Base-by-base conservation (phyloP, 2,113 vertebrate genomes). In the Sapajus apella region DNA sequence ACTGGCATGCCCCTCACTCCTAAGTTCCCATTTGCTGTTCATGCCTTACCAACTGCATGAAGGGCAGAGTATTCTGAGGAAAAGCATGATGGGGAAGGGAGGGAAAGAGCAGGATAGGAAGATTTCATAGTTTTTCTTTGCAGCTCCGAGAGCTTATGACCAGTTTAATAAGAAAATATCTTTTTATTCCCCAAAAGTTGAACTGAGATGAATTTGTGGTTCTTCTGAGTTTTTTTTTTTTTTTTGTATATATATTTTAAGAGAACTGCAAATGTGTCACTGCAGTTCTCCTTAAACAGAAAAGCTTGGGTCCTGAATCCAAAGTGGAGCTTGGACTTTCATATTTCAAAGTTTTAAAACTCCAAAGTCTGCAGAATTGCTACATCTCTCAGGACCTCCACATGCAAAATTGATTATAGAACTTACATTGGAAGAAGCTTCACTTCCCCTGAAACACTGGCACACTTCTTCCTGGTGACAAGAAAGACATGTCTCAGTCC, bases 21-120 rank as follows among this genome's bases (percentile, higher is more conserved):
- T 87, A 90, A 91, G 90, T 97, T 93, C 88, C 66, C 81, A 96
- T 17, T 97, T 95, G 64, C 45, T 92, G n/a, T 58, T 79, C 80
- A 85, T 68, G 68, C 43, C 64, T 96, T 93, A 56, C 32, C 77
- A 92, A 8, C 27, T 93, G 25, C 40, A 35, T 25, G 23, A 88
- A 94, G 50, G 70, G 17, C 25, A 25, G 47, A 66, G 5, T 56
- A 9, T 91, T 94, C 86, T n/a, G 70, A 93, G 18, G 40, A 73
- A 90, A 86, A 82, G 8, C 4, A 50, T 64, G 32, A 18, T 13
- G 52, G 1, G 61, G 27, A 50, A 1, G n/a, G 0, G 9, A 37
- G 4, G 25, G 64, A 4, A 6, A 79, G 8, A 5, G 10, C 17
- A 58, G 40, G 58, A 50, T 18, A 37, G 37, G 56, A 86, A 58